phyloP scores from a whole-genome alignment of 1,140 invertebrate species.

The Amphibalanus amphitrite region DNA sequence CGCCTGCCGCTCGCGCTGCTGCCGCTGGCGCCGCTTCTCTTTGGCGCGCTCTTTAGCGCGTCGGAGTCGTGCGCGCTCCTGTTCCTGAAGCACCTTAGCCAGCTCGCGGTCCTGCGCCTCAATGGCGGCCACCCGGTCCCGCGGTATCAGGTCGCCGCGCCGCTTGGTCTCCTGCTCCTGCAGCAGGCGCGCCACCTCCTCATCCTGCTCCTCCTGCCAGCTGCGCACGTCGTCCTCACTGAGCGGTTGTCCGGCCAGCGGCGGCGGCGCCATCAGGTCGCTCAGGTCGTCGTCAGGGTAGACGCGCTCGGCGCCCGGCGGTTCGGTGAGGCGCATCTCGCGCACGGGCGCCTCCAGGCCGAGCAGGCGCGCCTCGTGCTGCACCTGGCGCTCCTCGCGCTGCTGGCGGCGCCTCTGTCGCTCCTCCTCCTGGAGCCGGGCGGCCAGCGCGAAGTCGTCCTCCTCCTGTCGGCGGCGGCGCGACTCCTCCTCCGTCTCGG shows the following conservation, averaged over 20 bases:
- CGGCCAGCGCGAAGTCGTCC: slow-evolving; percentile 79
- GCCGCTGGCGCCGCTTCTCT: neutral
- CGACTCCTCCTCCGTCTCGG: slow-evolving; percentile 37
- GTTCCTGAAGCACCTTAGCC: slow-evolving; percentile 68
- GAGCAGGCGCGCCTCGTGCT: neutral
- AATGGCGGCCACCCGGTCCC: slow-evolving; percentile 58
- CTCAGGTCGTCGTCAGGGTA: neutral
- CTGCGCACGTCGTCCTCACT: slow-evolving; percentile 25
- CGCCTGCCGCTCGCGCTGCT: neutral
- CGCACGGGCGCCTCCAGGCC: slow-evolving; percentile 3
- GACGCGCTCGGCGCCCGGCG: neutral
- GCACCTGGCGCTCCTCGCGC: slow-evolving; percentile 33
- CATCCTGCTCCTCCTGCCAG: slow-evolving; percentile 43
- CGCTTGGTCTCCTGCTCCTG: slow-evolving; percentile 43
- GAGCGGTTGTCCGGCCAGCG: slow-evolving; percentile 23
- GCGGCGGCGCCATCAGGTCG: slow-evolving; percentile 19
- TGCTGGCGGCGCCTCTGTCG: slow-evolving; percentile 56
- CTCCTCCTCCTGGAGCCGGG: slow-evolving; percentile 66
- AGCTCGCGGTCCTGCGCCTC: slow-evolving; percentile 82
- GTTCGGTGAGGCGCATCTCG: neutral
- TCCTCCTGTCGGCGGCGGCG: slow-evolving; percentile 48
- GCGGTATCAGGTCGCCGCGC: slow-evolving; percentile 41
- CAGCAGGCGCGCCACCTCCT: slow-evolving; percentile 44
- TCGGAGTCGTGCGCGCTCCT: neutral
- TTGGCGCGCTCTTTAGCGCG: neutral